Evolutionary conservation across 2,888 invertebrate genomes (phyloP).

Genomic region (Bugula neritina): DNA sequence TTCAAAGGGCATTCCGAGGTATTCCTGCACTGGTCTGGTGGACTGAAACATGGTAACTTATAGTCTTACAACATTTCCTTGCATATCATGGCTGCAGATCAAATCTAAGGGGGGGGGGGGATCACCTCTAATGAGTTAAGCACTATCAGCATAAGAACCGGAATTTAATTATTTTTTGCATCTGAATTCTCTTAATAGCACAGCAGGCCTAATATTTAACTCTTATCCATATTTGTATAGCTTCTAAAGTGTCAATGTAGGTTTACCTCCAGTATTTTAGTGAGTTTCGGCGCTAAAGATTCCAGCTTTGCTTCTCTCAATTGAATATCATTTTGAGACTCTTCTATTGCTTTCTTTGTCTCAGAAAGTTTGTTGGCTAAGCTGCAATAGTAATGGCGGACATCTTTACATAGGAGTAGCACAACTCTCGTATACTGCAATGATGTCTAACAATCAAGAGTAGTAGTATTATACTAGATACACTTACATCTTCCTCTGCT

Average conservation of each 20-base stretch:
- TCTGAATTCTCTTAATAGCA: too few species aligned
- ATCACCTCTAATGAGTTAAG: too few species aligned
- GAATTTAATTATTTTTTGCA: too few species aligned
- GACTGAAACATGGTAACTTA: slow-evolving; percentile 58
- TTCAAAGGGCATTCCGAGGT: slow-evolving; percentile 73
- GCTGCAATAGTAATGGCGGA: slow-evolving; percentile 34
- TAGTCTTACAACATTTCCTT: too few species aligned
- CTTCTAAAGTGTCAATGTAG: too few species aligned
- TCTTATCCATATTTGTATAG: too few species aligned
- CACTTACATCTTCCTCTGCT: slow-evolving; percentile 64
- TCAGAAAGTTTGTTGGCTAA: slow-evolving; percentile 71
- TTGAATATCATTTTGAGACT: slow-evolving; percentile 69
- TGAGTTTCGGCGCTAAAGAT: slow-evolving; percentile 73
- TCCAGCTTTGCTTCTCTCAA: slow-evolving; percentile 71
- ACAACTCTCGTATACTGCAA: background rate
- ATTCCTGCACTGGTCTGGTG: slow-evolving; percentile 82
- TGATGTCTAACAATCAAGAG: background rate
- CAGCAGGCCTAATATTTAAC: too few species aligned
- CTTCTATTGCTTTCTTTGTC: slow-evolving; percentile 70
- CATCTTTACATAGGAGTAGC: background rate
- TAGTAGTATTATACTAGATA: background rate
- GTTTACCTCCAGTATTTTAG: slow-evolving; percentile 62
- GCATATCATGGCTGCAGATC: too few species aligned
- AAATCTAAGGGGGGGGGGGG: too few species aligned
- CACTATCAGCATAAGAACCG: too few species aligned